Conservation (phyloP, 2,113 vertebrate genomes). For the Motacilla tschutschensis region DNA sequence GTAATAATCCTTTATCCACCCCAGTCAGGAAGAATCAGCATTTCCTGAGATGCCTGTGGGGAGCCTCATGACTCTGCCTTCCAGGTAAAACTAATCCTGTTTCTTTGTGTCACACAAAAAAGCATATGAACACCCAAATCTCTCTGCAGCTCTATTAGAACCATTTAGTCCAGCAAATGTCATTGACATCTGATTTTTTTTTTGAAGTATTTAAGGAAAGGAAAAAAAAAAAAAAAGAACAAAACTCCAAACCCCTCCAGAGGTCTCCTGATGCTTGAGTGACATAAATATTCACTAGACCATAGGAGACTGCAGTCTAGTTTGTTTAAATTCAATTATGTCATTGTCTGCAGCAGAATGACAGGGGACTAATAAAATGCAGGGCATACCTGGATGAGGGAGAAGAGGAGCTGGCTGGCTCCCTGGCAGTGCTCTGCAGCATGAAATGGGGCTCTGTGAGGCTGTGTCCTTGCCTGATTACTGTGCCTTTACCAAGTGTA, state of each 20-base stretch:
- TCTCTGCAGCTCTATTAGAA: slow-evolving; percentile 3
- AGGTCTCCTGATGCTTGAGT: slow-evolving; percentile 1
- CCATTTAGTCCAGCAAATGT: slow-evolving; percentile 3
- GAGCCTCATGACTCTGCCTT: neutral
- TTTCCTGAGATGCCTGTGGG: slow-evolving; percentile 12
- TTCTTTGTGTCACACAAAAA: neutral
- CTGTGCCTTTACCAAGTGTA: neutral
- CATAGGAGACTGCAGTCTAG: slow-evolving; percentile 24
- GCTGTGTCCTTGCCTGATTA: neutral
- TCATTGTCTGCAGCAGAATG: slow-evolving; percentile 17
- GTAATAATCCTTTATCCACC: neutral
- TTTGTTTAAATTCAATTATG: slow-evolving; percentile 46
- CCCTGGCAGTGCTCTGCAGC: neutral
- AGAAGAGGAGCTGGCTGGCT: neutral
- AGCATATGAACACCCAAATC: neutral
- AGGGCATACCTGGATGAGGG: neutral
- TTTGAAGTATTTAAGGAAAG: neutral
- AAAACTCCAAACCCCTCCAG: neutral
- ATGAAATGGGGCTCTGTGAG: neutral
- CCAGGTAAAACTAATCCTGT: slow-evolving; percentile 2
- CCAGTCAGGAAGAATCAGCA: neutral
- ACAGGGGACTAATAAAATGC: neutral
- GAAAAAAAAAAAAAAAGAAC: neutral
- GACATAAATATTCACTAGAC: slow-evolving; percentile 58
- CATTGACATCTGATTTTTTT: neutral